These are phyloP conservation scores for Noturus placidus DNA, from an alignment of 2,113 vertebrate species.

Conservation along the genomic window DNA sequence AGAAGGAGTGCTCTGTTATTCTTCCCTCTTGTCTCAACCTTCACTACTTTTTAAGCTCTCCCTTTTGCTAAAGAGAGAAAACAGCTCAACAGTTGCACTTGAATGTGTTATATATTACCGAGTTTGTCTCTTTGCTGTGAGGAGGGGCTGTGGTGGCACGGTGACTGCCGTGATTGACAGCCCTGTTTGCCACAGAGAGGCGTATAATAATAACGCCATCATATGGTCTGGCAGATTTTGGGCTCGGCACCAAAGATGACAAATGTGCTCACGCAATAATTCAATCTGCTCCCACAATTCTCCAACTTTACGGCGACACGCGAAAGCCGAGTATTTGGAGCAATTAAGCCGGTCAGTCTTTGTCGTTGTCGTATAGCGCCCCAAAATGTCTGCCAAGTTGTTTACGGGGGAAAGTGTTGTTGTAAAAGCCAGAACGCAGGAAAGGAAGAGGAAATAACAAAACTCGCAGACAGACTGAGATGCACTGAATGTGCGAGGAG, in stretches of 20 bases:
- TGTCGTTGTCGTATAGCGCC: conserved; percentile 58
- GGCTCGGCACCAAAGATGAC: conserved; percentile 77
- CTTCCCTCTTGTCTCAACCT: neutral
- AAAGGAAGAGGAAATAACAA: conserved; percentile 56
- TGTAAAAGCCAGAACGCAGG: conserved; percentile 52
- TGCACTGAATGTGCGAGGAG: conserved; percentile 69
- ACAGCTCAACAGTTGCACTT: neutral
- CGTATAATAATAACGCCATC: conserved; percentile 80
- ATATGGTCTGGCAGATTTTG: conserved; percentile 85
- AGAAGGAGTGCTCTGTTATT: neutral
- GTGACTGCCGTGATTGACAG: conserved; percentile 67
- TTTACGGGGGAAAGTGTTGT: conserved; percentile 70
- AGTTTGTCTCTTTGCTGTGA: conserved; percentile 24
- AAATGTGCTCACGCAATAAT: conserved; percentile 82
- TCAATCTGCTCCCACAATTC: conserved; percentile 84
- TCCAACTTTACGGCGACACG: conserved; percentile 79
- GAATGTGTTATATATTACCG: neutral
- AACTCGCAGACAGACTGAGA: conserved; percentile 77
- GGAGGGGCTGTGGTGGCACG: conserved; percentile 53
- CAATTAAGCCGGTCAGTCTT: conserved; percentile 75
- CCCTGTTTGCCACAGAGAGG: conserved; percentile 75
- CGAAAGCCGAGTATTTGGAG: conserved; percentile 71
- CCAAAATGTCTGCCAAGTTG: conserved; percentile 72
- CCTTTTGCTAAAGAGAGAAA: neutral
- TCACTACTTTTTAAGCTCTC: neutral